These are phyloP conservation scores for Mustelus asterias DNA, from an alignment of 2,113 vertebrate species.

Conservation along the genomic window DNA sequence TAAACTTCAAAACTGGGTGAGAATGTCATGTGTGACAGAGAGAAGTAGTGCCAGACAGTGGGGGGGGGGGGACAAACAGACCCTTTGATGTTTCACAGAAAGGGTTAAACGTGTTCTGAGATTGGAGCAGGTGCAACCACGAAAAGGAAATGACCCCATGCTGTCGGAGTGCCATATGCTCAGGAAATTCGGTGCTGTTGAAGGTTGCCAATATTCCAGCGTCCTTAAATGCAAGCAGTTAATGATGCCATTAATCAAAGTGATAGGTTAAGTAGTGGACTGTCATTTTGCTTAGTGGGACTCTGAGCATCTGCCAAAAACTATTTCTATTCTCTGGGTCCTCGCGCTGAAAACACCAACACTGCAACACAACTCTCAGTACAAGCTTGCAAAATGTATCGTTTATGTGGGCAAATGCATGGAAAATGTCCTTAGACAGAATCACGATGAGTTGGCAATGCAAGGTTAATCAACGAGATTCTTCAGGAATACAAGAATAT, in stretches of 20 bases:
- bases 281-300: background rate
- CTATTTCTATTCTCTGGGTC: background rate
- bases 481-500: background rate
- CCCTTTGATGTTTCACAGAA: background rate
- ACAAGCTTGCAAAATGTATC: background rate
- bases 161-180: background rate
- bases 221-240: background rate
- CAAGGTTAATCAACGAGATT: background rate
- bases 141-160: background rate
- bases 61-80: too few species aligned
- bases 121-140: constrained; percentile 7
- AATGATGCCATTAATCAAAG: background rate
- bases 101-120: background rate
- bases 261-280: background rate
- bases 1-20: background rate
- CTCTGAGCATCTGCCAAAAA: background rate
- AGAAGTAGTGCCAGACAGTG: background rate
- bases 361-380: too few species aligned
- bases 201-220: background rate
- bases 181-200: constrained; percentile 1
- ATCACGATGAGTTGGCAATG: background rate
- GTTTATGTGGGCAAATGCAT: background rate
- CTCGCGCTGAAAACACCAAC: background rate
- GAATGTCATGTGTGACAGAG: background rate
- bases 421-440: background rate